Base-by-base conservation (phyloP, 2,888 invertebrate species). In the Patella caerulea region DNA sequence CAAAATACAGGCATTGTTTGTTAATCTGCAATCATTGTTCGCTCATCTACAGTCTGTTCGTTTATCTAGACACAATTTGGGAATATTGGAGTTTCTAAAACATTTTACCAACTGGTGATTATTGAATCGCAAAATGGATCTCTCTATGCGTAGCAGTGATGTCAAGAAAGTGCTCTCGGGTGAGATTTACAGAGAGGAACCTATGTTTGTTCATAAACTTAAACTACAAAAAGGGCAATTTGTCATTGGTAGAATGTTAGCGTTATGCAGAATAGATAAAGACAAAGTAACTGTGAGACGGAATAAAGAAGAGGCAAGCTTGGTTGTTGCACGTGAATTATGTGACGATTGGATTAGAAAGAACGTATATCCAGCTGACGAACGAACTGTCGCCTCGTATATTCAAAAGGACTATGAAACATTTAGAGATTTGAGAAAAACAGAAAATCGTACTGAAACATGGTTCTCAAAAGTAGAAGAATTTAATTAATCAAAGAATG, bases 351-450 rank as follows among this genome's bases (percentile, higher is more conserved):
- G 59, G 59, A 59, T 59, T 5, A 3, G n/a, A 59, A 59, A 59
- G 19, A 59, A 59, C 59, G 59, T 59, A 59, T 59, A 59, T 15
- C 59, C 59, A n/a, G 9, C 19, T 17, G 59, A 15, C 11, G 59
- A n/a, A 5, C 59, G 59, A 17, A 59, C n/a, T 19, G 19, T 59
- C 17, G n/a, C 59, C 19, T n/a, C 19, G 2, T n/a, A 19, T n/a
- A 59, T 59, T 59, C 59, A 59, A 59, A 59, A 59, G 7, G 59
- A 59, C 19, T 59, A 59, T 17, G 59, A 59, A 59, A 59, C 17
- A 59, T 59, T 59, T 17, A 59, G 59, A 19, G 59, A 59, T n/a
- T 59, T 59, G 17, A 17, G 59, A 59, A 59, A 59, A 59, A 59
- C 59, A 1, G 59, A 59, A 59, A 17, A 19, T 59, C n/a, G 19